Evolutionary conservation across 2,888 invertebrate genomes (phyloP).

Genomic region (Ptilodon capucinus): DNA sequence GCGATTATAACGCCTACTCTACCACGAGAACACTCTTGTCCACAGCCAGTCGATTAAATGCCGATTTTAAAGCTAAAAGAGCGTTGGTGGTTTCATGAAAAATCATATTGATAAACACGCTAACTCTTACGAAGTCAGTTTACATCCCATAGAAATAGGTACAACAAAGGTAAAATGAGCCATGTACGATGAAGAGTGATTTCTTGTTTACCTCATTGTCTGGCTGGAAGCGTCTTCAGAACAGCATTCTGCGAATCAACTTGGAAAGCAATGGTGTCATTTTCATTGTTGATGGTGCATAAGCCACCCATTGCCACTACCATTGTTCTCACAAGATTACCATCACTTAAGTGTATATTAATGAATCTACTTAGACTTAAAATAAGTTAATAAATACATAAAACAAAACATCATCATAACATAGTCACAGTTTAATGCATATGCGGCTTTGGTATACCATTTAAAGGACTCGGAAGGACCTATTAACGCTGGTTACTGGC

Average conservation of each 20-base stretch:
- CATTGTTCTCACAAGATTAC: slow-evolving; percentile 55
- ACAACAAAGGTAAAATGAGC: slow-evolving; percentile 36
- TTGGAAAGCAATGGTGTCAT: slow-evolving; percentile 52
- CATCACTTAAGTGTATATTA: too few relatives aligned
- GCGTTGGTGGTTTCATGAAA: not conserved
- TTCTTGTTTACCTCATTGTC: slow-evolving; percentile 38
- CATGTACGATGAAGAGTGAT: slow-evolving; percentile 28
- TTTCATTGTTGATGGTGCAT: slow-evolving; percentile 46
- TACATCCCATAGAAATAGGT: slow-evolving; percentile 19
- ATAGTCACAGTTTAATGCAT: too few relatives aligned
- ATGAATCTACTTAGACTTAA: slow-evolving; percentile 30
- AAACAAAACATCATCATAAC: too few relatives aligned
- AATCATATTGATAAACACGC: not conserved
- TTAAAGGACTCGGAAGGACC: too few relatives aligned
- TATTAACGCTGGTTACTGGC: too few relatives aligned
- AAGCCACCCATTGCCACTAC: slow-evolving; percentile 59
- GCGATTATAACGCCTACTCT: slow-evolving; percentile 59
- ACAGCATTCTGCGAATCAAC: slow-evolving; percentile 50
- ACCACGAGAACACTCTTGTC: slow-evolving; percentile 39
- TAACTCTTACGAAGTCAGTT: not conserved
- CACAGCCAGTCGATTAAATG: slow-evolving; percentile 34
- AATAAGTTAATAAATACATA: not conserved
- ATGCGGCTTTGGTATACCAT: too few relatives aligned
- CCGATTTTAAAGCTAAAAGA: slow-evolving; percentile 25
- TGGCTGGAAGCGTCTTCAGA: slow-evolving; percentile 31